These are phyloP conservation scores for Ciconia maguari DNA, from an alignment of 2,113 vertebrate genomes.

Conservation along the genomic window DNA sequence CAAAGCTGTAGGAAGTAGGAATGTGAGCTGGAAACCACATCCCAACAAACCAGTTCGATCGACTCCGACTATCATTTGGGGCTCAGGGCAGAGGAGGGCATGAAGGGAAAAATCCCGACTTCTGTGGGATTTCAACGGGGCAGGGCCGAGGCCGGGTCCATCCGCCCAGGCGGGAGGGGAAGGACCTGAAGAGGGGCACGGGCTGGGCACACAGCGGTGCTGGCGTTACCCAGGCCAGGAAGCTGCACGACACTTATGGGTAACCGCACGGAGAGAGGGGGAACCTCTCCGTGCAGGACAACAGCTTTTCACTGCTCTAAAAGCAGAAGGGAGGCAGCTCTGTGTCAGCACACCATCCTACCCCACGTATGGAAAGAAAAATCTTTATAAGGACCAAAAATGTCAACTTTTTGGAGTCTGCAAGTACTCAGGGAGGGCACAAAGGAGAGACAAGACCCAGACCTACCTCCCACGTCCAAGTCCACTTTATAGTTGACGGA, in stretches of 20 bases:
- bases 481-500: slow-evolving; percentile 89
- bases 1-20: neutral
- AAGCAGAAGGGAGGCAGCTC: neutral
- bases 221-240: neutral
- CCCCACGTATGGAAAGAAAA: fast-evolving
- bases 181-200: neutral
- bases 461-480: slow-evolving; percentile 83
- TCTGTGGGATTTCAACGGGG: fast-evolving
- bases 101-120: neutral
- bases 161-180: neutral
- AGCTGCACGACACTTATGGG: fast-evolving
- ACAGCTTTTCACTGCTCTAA: neutral
- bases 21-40: neutral
- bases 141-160: neutral
- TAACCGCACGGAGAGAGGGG: fast-evolving
- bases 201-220: fast-evolving
- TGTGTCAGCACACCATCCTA: neutral
- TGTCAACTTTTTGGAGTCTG: fast-evolving
- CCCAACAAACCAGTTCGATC: neutral
- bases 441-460: neutral
- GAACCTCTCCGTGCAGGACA: neutral
- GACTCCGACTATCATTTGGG: fast-evolving
- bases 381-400: neutral
- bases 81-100: neutral
- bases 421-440: fast-evolving